These are phyloP conservation scores for Noturus placidus DNA, from an alignment of 2,113 vertebrate genomes.

Conservation along the genomic window DNA sequence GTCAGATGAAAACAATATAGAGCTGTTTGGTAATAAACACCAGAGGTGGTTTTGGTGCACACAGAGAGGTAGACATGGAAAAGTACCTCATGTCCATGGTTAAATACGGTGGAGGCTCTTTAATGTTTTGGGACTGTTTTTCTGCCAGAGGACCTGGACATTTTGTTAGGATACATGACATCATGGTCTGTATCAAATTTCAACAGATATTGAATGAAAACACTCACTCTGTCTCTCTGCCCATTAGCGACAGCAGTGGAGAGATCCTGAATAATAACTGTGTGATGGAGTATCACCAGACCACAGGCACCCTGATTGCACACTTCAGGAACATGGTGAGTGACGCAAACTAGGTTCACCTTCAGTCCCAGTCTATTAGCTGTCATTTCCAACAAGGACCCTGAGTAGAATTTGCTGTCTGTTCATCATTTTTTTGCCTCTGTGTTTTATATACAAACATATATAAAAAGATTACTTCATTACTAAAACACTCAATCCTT, in stretches of 20 bases:
- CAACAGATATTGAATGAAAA: no score
- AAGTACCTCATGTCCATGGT: no score
- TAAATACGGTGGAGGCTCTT: no score
- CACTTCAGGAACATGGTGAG: slow-evolving; percentile 98
- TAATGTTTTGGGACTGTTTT: no score
- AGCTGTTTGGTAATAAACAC: no score
- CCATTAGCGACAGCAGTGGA: slow-evolving; percentile 87
- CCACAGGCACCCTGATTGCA: slow-evolving; percentile 90
- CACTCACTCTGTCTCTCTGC: neutral
- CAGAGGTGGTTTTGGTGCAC: no score
- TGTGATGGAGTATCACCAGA: slow-evolving; percentile 97
- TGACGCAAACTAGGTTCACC: neutral
- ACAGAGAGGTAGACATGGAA: no score
- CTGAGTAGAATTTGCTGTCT: neutral
- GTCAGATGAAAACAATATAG: no score
- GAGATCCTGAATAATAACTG: slow-evolving; percentile 97
- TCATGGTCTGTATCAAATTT: no score
- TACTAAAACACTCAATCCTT: neutral
- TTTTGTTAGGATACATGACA: no score
- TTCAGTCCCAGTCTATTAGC: neutral
- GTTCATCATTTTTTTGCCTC: neutral
- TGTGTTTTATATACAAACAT: neutral
- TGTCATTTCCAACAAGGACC: neutral
- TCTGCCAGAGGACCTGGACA: no score
- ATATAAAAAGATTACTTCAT: neutral